These are phyloP conservation scores for human DNA, from an alignment of 2,113 vertebrate genomes.

Conservation along the genomic window DNA sequence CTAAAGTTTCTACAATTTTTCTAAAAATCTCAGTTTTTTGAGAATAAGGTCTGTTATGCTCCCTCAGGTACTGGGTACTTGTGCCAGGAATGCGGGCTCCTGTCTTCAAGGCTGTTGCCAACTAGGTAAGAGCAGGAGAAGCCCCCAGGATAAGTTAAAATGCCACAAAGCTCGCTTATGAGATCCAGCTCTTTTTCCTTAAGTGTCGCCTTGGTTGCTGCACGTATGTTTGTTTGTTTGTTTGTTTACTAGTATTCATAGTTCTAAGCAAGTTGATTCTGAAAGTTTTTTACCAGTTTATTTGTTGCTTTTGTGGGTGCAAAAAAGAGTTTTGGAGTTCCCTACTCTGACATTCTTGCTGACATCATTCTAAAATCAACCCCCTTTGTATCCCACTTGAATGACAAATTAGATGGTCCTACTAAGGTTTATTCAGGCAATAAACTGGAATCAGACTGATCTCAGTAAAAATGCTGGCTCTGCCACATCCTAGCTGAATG, in stretches of 20 bases:
- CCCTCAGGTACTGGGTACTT: not conserved
- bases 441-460: not conserved
- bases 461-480: not conserved
- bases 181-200: not conserved
- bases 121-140: not conserved
- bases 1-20: not conserved
- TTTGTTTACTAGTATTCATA: not conserved
- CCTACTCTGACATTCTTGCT: not conserved
- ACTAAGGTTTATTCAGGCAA: not conserved
- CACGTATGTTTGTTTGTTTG: not conserved
- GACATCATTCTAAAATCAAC: not conserved
- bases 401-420: not conserved
- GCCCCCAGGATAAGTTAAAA: not conserved
- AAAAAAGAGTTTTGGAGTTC: not conserved
- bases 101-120: conserved; percentile 1
- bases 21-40: not conserved
- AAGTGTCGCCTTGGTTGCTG: not conserved
- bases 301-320: not conserved
- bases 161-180: not conserved
- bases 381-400: not conserved
- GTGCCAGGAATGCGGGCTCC: not conserved
- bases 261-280: not conserved
- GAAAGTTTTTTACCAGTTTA: not conserved
- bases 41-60: not conserved
- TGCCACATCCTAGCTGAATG: not conserved